Evolutionary conservation across 2,888 invertebrate species (phyloP).

Genomic region (Orthosia incerta): DNA sequence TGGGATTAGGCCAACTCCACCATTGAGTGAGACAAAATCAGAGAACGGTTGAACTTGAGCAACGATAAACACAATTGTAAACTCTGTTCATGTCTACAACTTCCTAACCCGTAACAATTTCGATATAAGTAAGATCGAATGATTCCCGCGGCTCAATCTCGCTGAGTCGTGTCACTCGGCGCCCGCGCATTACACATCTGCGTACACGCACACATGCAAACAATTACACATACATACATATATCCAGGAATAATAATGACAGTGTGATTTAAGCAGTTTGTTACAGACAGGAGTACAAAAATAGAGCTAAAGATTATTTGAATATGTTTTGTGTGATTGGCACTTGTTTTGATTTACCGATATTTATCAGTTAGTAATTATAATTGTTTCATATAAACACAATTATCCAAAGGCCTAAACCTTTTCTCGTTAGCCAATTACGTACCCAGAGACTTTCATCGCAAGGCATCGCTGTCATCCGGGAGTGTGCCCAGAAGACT

Average conservation of each 20-base stretch:
- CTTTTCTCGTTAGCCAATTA: too few species aligned
- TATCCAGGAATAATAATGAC: conserved; percentile 40
- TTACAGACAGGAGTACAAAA: background rate
- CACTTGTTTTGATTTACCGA: background rate
- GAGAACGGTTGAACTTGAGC: too few species aligned
- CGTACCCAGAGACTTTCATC: too few species aligned
- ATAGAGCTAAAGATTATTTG: background rate
- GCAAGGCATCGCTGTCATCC: too few species aligned
- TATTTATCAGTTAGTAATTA: too few species aligned
- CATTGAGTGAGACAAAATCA: too few species aligned
- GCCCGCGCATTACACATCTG: conserved; percentile 66
- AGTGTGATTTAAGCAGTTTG: conserved; percentile 8
- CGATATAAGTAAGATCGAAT: conserved; percentile 61
- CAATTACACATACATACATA: background rate
- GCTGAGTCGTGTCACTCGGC: conserved; percentile 78
- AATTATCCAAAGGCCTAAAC: too few species aligned
- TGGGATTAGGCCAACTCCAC: too few species aligned
- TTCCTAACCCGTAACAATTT: conserved; percentile 32
- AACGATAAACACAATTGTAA: too few species aligned
- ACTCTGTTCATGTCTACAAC: conserved; percentile 8
- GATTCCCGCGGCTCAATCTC: conserved; percentile 72
- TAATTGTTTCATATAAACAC: too few species aligned
- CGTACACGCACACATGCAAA: conserved; percentile 26
- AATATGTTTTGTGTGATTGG: background rate
- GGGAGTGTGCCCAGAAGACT: too few species aligned